Conservation (phyloP, 2,888 invertebrate species). For the Clistopyga incitator region DNA sequence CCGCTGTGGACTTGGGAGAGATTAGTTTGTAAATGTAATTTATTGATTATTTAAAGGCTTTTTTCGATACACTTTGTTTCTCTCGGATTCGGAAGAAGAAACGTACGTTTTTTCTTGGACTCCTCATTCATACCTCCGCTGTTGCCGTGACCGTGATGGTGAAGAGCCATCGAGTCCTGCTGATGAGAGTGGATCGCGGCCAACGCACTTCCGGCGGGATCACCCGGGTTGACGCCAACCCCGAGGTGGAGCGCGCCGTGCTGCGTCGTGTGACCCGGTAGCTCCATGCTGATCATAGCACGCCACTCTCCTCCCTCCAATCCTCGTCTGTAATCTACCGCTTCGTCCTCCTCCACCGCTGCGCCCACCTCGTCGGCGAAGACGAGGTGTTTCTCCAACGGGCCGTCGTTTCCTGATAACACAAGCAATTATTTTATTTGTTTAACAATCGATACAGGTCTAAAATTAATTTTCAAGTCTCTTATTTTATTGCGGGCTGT, state of each 20-base stretch:
- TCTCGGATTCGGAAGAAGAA: constrained; percentile 80
- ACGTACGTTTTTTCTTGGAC: constrained; percentile 83
- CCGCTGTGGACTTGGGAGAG: constrained; percentile 32
- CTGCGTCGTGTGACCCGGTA: constrained; percentile 81
- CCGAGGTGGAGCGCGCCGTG: constrained; percentile 82
- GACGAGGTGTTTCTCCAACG: constrained; percentile 76
- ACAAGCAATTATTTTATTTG: constrained; percentile 11
- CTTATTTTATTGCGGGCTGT: too few relatives aligned
- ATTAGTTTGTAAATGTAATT: not conserved
- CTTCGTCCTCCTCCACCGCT: constrained; percentile 74
- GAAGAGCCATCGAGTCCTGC: constrained; percentile 81
- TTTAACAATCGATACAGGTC: not conserved
- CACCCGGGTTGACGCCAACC: constrained; percentile 80
- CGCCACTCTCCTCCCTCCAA: constrained; percentile 78
- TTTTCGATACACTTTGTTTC: constrained; percentile 2
- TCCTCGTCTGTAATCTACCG: constrained; percentile 74
- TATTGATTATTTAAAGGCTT: not conserved
- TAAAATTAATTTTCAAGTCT: too few relatives aligned
- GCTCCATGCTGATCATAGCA: constrained; percentile 84
- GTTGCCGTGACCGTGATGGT: constrained; percentile 81
- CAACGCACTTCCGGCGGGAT: constrained; percentile 79
- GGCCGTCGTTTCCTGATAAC: constrained; percentile 54
- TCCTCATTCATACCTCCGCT: constrained; percentile 83
- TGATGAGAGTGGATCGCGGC: constrained; percentile 81
- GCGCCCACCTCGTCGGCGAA: constrained; percentile 75